Evolutionary conservation across 2,797 vertebrate species (phyloP).

Genomic region (Hemitrygon akajei): DNA sequence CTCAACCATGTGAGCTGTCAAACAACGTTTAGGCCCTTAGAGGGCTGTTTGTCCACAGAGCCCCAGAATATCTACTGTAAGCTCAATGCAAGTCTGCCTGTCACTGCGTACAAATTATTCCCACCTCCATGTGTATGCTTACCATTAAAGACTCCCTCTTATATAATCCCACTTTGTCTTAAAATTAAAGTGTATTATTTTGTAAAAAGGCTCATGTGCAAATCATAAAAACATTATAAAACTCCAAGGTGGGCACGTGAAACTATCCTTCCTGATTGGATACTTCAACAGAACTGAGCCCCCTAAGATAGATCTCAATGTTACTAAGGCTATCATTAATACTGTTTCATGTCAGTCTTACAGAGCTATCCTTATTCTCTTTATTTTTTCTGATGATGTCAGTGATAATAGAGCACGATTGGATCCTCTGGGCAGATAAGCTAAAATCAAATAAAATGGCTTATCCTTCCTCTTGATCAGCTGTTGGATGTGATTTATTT

Average conservation of each 20-base stretch:
- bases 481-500: neutral
- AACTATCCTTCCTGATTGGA: constrained; percentile 47
- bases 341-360: constrained; percentile 45
- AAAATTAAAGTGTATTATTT: constrained; percentile 44
- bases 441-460: constrained; percentile 50
- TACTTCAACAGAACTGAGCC: constrained; percentile 51
- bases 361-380: constrained; percentile 47
- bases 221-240: constrained; percentile 50
- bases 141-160: constrained; percentile 39
- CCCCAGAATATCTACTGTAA: no score
- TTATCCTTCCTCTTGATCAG: neutral
- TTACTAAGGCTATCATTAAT: constrained; percentile 51
- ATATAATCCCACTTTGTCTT: constrained; percentile 48
- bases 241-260: constrained; percentile 51
- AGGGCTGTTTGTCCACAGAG: neutral
- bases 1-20: neutral
- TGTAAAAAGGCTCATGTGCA: constrained; percentile 50
- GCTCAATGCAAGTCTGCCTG: neutral
- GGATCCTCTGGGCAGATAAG: constrained; percentile 71
- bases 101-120: neutral
- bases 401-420: constrained; percentile 73
- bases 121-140: constrained; percentile 10
- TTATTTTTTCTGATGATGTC: constrained; percentile 67
- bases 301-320: constrained; percentile 45
- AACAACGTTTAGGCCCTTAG: neutral